Percentiles rank a stretch among this genome's conserved stretches.
These are phyloP conservation scores for Geodia barretti DNA, from an alignment of 37 sponge, comb jelly and placozoan species.

Conservation along the genomic window DNA sequence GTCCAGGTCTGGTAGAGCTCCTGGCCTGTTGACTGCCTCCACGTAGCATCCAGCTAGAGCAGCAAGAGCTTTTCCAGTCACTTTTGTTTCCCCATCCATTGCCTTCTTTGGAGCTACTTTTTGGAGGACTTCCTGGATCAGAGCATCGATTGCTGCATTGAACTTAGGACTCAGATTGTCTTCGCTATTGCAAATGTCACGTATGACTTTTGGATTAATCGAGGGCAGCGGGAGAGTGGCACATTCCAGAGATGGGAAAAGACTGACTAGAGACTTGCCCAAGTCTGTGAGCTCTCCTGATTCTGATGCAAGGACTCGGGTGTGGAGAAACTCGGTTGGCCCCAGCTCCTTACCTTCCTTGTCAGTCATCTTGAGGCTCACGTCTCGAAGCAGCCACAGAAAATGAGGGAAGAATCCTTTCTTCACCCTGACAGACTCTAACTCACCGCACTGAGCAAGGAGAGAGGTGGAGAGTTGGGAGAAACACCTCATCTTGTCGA, in stretches of 20 bases:
- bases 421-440: neutral
- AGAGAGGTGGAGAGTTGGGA: neutral
- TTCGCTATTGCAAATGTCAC: conserved; percentile 2
- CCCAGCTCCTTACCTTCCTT: conserved; percentile 10
- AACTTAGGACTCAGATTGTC: conserved; percentile 15
- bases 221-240: conserved; percentile 20
- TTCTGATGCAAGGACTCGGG: neutral
- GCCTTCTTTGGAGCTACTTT: conserved; percentile 19
- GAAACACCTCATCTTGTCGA: conserved; percentile 20
- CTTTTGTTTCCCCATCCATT: neutral
- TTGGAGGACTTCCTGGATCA: neutral
- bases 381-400: conserved; percentile 54
- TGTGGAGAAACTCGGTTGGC: conserved; percentile 36
- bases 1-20: conserved; percentile 27
- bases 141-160: neutral
- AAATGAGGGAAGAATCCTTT: conserved; percentile 44
- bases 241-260: conserved; percentile 42
- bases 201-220: conserved; percentile 3
- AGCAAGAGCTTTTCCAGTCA: conserved; percentile 25
- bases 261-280: neutral
- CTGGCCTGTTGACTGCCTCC: conserved; percentile 40
- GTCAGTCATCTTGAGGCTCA: neutral
- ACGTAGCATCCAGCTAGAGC: conserved; percentile 8
- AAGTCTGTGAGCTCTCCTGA: neutral
- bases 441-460: neutral